phyloP scores from a whole-genome alignment of 2,888 invertebrate genomes.

The Aproaerema taeniolella region DNA sequence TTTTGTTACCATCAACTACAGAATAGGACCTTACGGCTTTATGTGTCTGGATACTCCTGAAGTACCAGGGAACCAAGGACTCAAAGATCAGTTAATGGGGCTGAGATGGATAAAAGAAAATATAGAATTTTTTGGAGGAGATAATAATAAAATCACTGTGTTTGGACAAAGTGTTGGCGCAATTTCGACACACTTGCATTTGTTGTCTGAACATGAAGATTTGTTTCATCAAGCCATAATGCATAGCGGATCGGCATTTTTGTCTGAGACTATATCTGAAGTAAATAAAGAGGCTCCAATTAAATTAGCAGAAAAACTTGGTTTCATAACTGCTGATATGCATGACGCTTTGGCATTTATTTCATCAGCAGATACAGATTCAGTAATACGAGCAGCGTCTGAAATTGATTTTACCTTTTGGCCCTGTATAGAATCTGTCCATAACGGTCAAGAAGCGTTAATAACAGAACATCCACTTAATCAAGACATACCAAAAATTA shows the following conservation, averaged over 20 bases:
- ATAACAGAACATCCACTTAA: conserved; percentile 34
- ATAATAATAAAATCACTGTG: conserved; percentile 30
- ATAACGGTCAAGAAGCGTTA: conserved; percentile 36
- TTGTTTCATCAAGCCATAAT: conserved; percentile 39
- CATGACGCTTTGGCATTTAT: conserved; percentile 35
- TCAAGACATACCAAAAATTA: conserved; percentile 30
- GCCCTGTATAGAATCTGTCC: conserved; percentile 41
- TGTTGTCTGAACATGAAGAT: conserved; percentile 32
- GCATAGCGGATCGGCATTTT: conserved; percentile 39
- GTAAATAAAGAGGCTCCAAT: conserved; percentile 32
- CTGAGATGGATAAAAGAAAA: conserved; percentile 45
- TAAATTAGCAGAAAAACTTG: conserved; percentile 33
- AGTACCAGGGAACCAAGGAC: conserved; percentile 46
- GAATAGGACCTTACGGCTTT: conserved; percentile 46
- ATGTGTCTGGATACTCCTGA: conserved; percentile 43
- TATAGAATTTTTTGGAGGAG: conserved; percentile 46
- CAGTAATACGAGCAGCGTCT: conserved; percentile 28
- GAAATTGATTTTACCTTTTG: conserved; percentile 3
- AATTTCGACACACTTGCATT: conserved; percentile 39
- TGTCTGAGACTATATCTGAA: conserved; percentile 26
- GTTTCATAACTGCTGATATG: conserved; percentile 25
- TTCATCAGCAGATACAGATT: conserved; percentile 23
- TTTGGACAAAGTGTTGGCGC: conserved; percentile 43
- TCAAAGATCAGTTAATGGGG: conserved; percentile 45
- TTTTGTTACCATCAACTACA: conserved; percentile 40